Percentiles rank a stretch among this genome's conserved stretches.
These are phyloP conservation scores for Astropecten irregularis DNA, from an alignment of 53 echinoderm and acorn worm genomes.

Conservation along the genomic window DNA sequence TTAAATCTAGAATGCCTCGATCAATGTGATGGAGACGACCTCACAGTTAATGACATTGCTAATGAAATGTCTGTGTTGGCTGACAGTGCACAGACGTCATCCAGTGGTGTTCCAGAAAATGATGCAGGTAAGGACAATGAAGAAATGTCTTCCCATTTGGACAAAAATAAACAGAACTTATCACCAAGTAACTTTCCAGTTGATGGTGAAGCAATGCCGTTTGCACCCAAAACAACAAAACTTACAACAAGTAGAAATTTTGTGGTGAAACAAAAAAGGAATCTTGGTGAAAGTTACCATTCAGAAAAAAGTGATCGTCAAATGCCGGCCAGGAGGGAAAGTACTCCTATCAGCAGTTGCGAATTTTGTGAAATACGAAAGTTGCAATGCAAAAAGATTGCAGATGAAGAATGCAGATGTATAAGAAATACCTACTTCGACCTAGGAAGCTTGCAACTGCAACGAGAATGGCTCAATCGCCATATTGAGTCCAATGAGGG, in stretches of 20 bases:
- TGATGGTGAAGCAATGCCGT: conserved; percentile 25
- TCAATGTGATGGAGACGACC: too few species aligned
- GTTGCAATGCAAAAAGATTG: not conserved
- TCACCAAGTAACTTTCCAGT: conserved; percentile 13
- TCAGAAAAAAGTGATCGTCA: too few species aligned
- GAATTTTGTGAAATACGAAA: not conserved
- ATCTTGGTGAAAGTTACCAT: not conserved
- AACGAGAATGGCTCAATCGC: conserved; percentile 56
- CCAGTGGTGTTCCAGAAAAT: too few species aligned
- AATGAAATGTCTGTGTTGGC: too few species aligned
- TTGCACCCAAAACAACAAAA: not conserved
- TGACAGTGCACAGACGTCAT: too few species aligned
- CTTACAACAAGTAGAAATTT: not conserved
- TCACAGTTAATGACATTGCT: too few species aligned
- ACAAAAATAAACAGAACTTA: too few species aligned
- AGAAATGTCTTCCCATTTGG: too few species aligned
- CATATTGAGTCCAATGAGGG: not conserved
- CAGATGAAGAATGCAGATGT: not conserved
- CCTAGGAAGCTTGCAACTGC: conserved; percentile 43
- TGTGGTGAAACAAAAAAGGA: not conserved
- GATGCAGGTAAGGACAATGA: too few species aligned
- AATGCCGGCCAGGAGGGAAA: not conserved
- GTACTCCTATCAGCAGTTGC: not conserved
- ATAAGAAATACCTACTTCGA: conserved; percentile 48
- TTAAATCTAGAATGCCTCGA: too few species aligned